Conservation (phyloP, 1,140 invertebrate species). For the Phocides pigmalion region DNA sequence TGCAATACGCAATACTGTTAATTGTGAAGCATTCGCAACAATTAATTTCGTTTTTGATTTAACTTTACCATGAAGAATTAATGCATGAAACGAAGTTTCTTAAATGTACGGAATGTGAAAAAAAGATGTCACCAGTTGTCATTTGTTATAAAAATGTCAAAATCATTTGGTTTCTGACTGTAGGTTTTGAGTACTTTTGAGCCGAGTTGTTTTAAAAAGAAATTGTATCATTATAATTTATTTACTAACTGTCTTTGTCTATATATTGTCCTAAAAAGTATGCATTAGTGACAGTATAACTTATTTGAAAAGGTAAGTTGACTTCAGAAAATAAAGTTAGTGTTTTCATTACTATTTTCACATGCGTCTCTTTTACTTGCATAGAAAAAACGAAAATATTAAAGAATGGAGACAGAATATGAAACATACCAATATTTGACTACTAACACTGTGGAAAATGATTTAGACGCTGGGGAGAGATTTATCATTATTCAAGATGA, state of each 20-base stretch:
- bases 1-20: slow-evolving; percentile 88
- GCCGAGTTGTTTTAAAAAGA: no score
- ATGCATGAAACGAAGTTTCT: slow-evolving; percentile 14
- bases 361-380: background rate
- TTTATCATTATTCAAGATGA: slow-evolving; percentile 71
- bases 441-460: slow-evolving; percentile 41
- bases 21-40: slow-evolving; percentile 87
- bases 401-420: slow-evolving; percentile 65
- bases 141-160: slow-evolving; percentile 4
- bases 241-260: no score
- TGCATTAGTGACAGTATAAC: background rate
- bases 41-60: slow-evolving; percentile 90
- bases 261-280: no score
- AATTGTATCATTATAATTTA: no score
- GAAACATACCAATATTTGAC: slow-evolving; percentile 67
- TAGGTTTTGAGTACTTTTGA: no score
- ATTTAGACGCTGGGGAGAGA: slow-evolving; percentile 40
- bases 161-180: no score
- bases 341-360: background rate
- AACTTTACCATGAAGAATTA: slow-evolving; percentile 53
- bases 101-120: background rate
- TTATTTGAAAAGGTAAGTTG: background rate
- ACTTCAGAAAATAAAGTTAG: no score
- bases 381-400: background rate
- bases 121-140: background rate